Conservation (phyloP, 1,140 invertebrate genomes). For the Sitophilus oryzae region DNA sequence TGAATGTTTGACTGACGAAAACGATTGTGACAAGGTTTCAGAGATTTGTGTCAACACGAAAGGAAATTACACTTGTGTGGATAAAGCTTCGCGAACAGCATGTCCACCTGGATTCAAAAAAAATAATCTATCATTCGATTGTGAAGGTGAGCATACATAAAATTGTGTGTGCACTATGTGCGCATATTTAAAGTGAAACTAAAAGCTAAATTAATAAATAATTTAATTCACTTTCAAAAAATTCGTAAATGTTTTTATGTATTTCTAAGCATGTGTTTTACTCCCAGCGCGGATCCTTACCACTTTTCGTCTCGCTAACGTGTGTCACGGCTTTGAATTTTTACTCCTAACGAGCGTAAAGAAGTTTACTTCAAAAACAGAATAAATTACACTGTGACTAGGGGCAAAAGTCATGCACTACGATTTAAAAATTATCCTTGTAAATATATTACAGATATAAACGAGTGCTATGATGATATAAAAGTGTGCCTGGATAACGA, state of each 20-base stretch:
- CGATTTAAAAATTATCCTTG: no score
- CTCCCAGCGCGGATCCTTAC: neutral
- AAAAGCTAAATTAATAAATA: slow-evolving; percentile 2
- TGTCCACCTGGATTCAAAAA: slow-evolving; percentile 66
- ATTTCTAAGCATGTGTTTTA: neutral
- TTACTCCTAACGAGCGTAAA: no score
- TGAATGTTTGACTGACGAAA: slow-evolving; percentile 56
- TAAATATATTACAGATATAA: slow-evolving; percentile 57
- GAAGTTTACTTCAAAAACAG: no score
- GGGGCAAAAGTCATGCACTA: no score
- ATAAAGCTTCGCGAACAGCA: slow-evolving; percentile 50
- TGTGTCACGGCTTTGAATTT: no score
- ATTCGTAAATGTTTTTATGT: no score
- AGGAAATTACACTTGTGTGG: slow-evolving; percentile 60
- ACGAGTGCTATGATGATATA: slow-evolving; percentile 65
- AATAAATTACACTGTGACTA: no score
- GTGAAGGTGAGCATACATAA: slow-evolving; percentile 46
- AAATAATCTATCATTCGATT: slow-evolving; percentile 47
- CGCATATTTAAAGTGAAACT: slow-evolving; percentile 4
- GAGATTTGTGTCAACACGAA: slow-evolving; percentile 66
- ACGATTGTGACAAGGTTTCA: slow-evolving; percentile 56
- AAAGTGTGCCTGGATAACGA: slow-evolving; percentile 57
- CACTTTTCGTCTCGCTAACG: no score
- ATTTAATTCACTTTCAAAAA: no score
- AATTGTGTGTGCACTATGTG: no score